Evolutionary conservation across 2,113 vertebrate genomes (phyloP).

Genomic region (Lipophrys pholis): DNA sequence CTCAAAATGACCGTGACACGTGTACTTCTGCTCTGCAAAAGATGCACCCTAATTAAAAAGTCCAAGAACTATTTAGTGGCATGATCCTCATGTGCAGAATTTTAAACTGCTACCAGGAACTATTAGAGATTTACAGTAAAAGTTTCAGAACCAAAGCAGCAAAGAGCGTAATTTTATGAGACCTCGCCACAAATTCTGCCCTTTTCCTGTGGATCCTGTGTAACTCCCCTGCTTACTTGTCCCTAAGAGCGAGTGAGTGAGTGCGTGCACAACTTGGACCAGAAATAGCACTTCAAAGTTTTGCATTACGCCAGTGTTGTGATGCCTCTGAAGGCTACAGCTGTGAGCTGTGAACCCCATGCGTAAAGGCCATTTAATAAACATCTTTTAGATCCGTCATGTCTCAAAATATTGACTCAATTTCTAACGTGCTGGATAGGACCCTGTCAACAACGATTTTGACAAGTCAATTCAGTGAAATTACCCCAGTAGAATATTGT

Average conservation of each 20-base stretch:
- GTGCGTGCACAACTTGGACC: constrained; percentile 56
- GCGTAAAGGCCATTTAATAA: constrained; percentile 72
- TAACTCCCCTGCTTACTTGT: constrained; percentile 41
- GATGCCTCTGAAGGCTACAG: constrained; percentile 66
- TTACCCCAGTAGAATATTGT: neutral
- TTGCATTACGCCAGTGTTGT: constrained; percentile 61
- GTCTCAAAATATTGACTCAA: constrained; percentile 77
- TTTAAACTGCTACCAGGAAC: constrained; percentile 47
- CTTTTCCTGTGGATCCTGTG: constrained; percentile 39
- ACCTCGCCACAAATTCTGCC: constrained; percentile 31
- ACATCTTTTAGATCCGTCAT: constrained; percentile 71
- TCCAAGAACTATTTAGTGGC: constrained; percentile 15
- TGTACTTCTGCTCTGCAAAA: constrained; percentile 22
- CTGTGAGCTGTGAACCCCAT: constrained; percentile 61
- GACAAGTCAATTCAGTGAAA: constrained; percentile 70
- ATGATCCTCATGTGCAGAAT: constrained; percentile 27
- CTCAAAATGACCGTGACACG: neutral
- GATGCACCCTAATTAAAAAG: constrained; percentile 28
- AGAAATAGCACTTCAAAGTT: constrained; percentile 72
- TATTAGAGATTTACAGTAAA: constrained; percentile 39
- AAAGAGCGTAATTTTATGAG: constrained; percentile 43
- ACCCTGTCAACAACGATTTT: constrained; percentile 72
- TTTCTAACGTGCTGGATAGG: constrained; percentile 68
- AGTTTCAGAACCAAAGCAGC: constrained; percentile 12
- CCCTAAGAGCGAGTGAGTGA: constrained; percentile 48